Conservation (phyloP, 2,888 invertebrate species). For the Serripes groenlandicus region DNA sequence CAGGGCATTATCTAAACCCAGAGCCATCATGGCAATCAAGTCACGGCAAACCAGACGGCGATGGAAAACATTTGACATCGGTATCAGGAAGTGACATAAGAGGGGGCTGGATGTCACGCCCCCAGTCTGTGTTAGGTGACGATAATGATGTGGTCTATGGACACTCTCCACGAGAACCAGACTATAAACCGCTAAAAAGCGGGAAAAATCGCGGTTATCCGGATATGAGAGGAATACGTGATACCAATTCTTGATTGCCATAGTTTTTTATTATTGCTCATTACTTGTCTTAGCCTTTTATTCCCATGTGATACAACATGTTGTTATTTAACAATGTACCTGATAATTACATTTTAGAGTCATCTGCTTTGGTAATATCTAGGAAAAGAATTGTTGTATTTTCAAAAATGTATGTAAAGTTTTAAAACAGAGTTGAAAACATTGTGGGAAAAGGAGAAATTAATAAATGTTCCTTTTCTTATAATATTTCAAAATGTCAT, state of each 20-base stretch:
- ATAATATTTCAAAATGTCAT: no score
- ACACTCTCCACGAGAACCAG: constrained; percentile 70
- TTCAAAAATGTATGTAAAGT: not conserved
- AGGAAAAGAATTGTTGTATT: not conserved
- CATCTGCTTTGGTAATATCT: not conserved
- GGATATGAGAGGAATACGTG: constrained; percentile 51
- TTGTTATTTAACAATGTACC: not conserved
- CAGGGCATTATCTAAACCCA: constrained; percentile 58
- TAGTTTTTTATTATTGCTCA: constrained; percentile 6
- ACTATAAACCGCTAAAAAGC: constrained; percentile 69
- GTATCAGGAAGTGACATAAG: constrained; percentile 67
- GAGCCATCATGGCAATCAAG: constrained; percentile 69
- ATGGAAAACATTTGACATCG: constrained; percentile 58
- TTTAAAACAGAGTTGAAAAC: not conserved
- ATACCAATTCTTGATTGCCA: constrained; percentile 21
- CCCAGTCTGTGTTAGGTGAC: constrained; percentile 70
- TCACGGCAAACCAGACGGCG: constrained; percentile 63
- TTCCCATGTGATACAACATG: no score
- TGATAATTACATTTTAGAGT: not conserved
- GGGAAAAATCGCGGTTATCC: constrained; percentile 62
- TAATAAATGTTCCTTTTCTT: no score
- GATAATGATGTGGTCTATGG: constrained; percentile 64
- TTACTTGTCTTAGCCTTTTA: not conserved
- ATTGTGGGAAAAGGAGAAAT: not conserved
- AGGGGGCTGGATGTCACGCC: constrained; percentile 72